Base-by-base conservation (phyloP, 2,888 invertebrate species). In the Cacoxenus indagator region DNA sequence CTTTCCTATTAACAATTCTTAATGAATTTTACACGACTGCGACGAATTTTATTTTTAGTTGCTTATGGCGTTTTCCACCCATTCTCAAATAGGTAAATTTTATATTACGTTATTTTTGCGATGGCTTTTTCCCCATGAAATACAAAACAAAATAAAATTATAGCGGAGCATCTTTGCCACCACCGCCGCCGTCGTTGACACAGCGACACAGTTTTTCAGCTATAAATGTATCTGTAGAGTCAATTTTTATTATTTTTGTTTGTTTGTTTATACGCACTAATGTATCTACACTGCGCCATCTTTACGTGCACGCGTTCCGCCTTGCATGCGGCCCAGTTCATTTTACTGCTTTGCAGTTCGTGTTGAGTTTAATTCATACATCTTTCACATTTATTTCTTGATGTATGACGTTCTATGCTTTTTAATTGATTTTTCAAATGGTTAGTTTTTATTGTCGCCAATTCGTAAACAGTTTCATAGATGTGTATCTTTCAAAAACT, bases 391-490 rank as follows among this genome's bases (percentile, higher is more conserved):
- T 65, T 64, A 64, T 61, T 59, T 62, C 9, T 37, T 37, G 8
- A 37, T 37, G 59, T 55, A 31, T 11, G 29, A 14, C 67, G 66
- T 67, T 57, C 62, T 62, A 67, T 65, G 67, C 68, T 64, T 71
- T 71, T 76, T 69, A 70, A 70, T 72, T 74, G 65, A 51, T 67
- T 69, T 75, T 78, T 37, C 46, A 8, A 77, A 81, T 76, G 74
- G 78, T 68, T 78, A 77, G 70, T 75, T 78, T 78, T 72, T 76
- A 72, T 76, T 83, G 83, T 83, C 81, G 79, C 79, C 82, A 78
- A 81, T 82, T 83, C 82, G 82, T 82, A 80, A 82, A 82, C 82
- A 83, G 64, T 31, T 45, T 29, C 19, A 81, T 8, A 43, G 37
- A 45, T 24, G 22, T 26, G 8, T 4, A 76, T 70, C 72, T 67